Evolutionary conservation across 2,113 vertebrate species (phyloP).

Genomic region (Pteropus alecto): DNA sequence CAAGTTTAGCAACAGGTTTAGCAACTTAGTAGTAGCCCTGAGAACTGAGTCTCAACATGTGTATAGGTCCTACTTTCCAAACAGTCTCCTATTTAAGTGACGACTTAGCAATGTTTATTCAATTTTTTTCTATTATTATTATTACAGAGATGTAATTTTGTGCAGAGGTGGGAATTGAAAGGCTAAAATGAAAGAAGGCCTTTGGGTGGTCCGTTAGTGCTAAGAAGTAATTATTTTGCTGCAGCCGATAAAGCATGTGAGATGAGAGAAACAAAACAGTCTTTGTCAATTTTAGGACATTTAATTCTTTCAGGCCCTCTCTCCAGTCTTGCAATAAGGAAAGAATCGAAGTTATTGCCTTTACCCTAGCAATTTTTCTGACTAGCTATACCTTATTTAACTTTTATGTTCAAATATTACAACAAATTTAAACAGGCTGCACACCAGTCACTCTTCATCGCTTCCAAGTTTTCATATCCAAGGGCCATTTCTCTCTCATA

Average conservation of each 20-base stretch:
- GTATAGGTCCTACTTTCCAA: too few relatives aligned
- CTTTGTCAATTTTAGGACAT: too few relatives aligned
- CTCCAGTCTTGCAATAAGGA: not conserved
- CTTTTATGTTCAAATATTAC: not conserved
- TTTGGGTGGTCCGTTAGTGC: not conserved
- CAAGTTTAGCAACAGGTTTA: not conserved
- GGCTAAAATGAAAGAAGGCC: not conserved
- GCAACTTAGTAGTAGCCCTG: not conserved
- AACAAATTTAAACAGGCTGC: not conserved
- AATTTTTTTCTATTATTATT: not conserved
- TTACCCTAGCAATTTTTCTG: not conserved
- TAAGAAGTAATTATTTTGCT: not conserved
- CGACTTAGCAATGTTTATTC: not conserved
- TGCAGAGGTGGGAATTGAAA: not conserved
- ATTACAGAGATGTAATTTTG: not conserved
- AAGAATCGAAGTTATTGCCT: not conserved
- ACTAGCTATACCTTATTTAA: not conserved
- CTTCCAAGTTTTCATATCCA: not conserved
- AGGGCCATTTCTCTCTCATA: not conserved
- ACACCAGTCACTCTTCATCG: not conserved
- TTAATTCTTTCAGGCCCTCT: not conserved
- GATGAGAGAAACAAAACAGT: not conserved
- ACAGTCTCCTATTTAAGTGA: not conserved
- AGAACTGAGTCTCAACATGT: not conserved
- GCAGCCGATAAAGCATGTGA: not conserved